phyloP scores from a whole-genome alignment of 2,797 vertebrate species.

The Hyperoplus lanceolatus region DNA sequence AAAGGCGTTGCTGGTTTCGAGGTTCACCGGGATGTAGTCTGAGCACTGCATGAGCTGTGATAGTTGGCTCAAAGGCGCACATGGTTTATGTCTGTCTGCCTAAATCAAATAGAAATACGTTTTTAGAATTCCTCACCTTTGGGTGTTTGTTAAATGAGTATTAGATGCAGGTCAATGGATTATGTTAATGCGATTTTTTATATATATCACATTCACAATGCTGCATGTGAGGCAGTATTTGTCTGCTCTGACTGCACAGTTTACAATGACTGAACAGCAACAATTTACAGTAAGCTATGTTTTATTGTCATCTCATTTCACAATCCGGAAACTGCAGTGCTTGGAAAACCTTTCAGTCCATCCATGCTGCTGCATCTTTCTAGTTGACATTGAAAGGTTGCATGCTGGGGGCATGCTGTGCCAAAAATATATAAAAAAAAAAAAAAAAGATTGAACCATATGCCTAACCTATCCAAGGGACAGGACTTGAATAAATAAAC shows the following conservation, averaged over 20 bases:
- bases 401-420: not conserved
- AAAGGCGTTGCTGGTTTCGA: constrained; percentile 79
- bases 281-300: constrained; percentile 1
- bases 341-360: not conserved
- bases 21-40: constrained; percentile 57
- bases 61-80: constrained; percentile 55
- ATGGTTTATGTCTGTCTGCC: constrained; percentile 61
- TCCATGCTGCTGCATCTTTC: not conserved
- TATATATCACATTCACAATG: not conserved
- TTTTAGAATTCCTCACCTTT: constrained; percentile 42
- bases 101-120: constrained; percentile 37
- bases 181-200: not conserved
- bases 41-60: constrained; percentile 60
- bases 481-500: constrained; percentile 46
- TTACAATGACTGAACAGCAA: constrained; percentile 23
- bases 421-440: not conserved
- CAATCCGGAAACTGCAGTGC: constrained; percentile 5
- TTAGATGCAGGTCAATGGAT: constrained; percentile 18
- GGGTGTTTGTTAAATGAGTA: constrained; percentile 2
- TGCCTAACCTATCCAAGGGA: not conserved
- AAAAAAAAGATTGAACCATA: too few relatives aligned
- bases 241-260: constrained; percentile 37
- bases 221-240: constrained; percentile 38
- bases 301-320: not conserved
- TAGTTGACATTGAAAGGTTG: constrained; percentile 6